Base-by-base conservation (phyloP, 1,140 invertebrate genomes). In the Trypoxylus dichotomus region DNA sequence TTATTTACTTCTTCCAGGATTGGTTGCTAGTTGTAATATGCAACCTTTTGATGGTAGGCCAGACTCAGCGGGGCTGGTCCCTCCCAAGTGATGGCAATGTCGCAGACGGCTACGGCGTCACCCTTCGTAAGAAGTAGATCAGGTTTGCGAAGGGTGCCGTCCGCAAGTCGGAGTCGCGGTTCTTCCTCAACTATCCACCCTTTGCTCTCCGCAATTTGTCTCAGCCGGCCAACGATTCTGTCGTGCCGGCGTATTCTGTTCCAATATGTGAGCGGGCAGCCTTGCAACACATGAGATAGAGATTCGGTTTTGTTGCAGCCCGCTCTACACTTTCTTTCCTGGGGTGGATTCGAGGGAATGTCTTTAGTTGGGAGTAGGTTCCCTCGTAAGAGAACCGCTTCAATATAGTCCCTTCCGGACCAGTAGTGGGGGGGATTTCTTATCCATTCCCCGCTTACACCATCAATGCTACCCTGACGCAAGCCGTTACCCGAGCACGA, bases 161-260 rank as follows among this genome's bases (percentile, higher is more conserved):
- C 78, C 6, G 76, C 11, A 21, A 32, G 19, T 1, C 78, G 75
- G 24, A 79, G 41, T 3, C 72, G 24, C 25, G 73, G 79, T 54
- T 80, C 78, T 13, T 60, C 76, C 32, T 79, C 54, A 10, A 77
- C 72, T 0, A 43, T 19, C 79, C 78, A 80, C 5, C 90, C 90
- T 89, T 88, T 89, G 87, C 91, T 92, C 90, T 90, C 91, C 90
- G 90, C 91, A 90, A 92, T 19, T 5, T 63, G 1, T 8, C 3
- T 3, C 11, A 47, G 43, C 15, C 43, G 15, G 1, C 43, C 11
- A 2, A 2, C 1, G 3, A 13, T n/a, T 47, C 43, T 13, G 6
- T 47, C n/a, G 11, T 47, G 43, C 3, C n/a, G 0, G 11, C 43
- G 43, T 0, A 47, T 47, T 24, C 63, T 8, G 19, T 24, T n/a